Evolutionary conservation across 2,113 vertebrate species (phyloP), one percentile per base, ranked within the genome.

Genomic region (Perognathus longimembris): DNA sequence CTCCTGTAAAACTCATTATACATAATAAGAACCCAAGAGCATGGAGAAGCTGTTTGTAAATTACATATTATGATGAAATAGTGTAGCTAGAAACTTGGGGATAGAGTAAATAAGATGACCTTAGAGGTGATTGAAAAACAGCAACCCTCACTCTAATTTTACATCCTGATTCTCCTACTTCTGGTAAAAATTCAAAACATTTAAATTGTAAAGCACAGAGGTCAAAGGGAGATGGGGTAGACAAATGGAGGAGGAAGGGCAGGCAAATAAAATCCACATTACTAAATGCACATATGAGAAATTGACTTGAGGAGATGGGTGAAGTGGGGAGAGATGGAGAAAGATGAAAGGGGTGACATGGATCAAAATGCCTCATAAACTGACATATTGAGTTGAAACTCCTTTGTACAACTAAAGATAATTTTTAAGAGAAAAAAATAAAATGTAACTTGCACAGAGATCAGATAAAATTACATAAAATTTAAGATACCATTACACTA

Each of bases 1-100:
- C 2, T n/a, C n/a, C 7, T n/a, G 15, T 79, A 66, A 89, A 79
- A 42, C 91, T 75, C 94, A 90, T 88, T 84, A 94, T 57, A 67
- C 63, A 83, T 76, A 83, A 83, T 54, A 78, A 79, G n/a, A 82
- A 78, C 36, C 32, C 0, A 7, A 79, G 28, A 76, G 75, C 70
- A 79, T 1, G 63, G 40, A 57, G 74, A 88, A 71, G 32, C 36
- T 61, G 59, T 76, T 75, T 90, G 45, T 40, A 66, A 88, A 61
- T 67, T 75, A 11, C 80, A 89, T 61, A 83, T 24, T 67, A 67
- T 34, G 26, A 89, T 57, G 67, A 86, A 91, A 83, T 57, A 64
- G 12, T 76, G 17, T 3, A 79, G 42, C 40, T 59, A 17, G 30
- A 66, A 78, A 88, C 36, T 64, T 63, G 22, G 75, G 50, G 6